Conservation (phyloP, 1,140 invertebrate species). For the Melanaphis sacchari region DNA sequence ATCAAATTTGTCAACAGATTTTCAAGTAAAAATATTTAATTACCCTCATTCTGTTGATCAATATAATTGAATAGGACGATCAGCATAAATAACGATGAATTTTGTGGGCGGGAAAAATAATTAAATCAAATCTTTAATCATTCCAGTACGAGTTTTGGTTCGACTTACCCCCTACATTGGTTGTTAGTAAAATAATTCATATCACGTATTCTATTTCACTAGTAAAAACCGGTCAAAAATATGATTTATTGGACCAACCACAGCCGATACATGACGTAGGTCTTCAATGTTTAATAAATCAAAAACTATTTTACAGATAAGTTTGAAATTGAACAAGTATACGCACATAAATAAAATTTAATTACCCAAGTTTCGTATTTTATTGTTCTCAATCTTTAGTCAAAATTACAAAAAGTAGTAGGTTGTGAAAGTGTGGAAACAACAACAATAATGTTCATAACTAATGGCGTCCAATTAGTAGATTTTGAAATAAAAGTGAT, state of each 20-base stretch:
- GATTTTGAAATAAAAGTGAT: neutral
- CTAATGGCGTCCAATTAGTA: neutral
- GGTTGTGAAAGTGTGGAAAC: neutral
- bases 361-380: neutral
- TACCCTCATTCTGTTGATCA: neutral
- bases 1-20: neutral
- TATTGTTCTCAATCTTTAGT: neutral
- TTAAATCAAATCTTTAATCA: neutral
- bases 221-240: neutral
- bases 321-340: neutral
- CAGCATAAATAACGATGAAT: neutral
- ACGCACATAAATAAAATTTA: neutral
- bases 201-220: neutral
- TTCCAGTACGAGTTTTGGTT: neutral
- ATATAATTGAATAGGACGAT: neutral
- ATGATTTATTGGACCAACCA: neutral
- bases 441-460: neutral
- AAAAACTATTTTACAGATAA: neutral
- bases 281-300: neutral
- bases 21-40: neutral
- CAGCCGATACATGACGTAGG: neutral
- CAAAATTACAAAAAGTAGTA: neutral
- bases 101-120: neutral
- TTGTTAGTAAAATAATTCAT: neutral
- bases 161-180: fast-evolving